Base-by-base conservation (phyloP, 2,113 vertebrate species). In the Bufo gargarizans region DNA sequence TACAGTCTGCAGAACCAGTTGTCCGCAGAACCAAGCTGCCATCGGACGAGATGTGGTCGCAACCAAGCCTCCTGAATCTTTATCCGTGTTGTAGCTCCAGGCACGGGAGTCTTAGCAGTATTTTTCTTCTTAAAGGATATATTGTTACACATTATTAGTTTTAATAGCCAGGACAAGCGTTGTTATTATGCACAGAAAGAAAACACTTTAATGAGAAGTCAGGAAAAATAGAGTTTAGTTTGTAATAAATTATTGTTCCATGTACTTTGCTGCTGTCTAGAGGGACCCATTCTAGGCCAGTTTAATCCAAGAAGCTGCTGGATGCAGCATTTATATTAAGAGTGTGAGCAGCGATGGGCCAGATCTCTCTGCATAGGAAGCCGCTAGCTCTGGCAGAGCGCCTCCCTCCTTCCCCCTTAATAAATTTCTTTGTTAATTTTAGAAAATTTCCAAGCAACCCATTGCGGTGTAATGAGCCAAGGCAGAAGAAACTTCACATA, bases 261-360 rank as follows among this genome's bases (percentile, higher is more conserved):
- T 74, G 56, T 83, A 77, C 87, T 88, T 84, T 83, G 80, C 87
- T 16, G 69, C 43, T 11, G 87, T 84, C 87, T 83, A 45, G 56
- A 67, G 87, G 80, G 87, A 88, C 55, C 71, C 55, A 88, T 88
- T 88, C 80, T n/a, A 53, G 87, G 71, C 87, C 87, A 20, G 71
- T 84, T 88, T 88, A 88, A 88, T 88, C 80, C 69, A 77, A 88
- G 81, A 88, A 88, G 87, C 87, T 88, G 87, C 87, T 88, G 87
- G 87, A 88, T 82, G 22, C 87, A 55, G 87, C 87, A 50, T 67
- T 88, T 88, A 43, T 84, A 84, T 88, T 77, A 84, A 67, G 81
- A 81, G 63, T 56, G 49, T 72, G 67, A 87, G 50, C 77, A 43
- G 16, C 43, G 87, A 61, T 45, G 87, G 71, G 33, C 81, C 47